A percentile compares a stretch with the other conserved stretches of the same genome.
These are phyloP conservation scores for Neofelis nebulosa DNA, from an alignment of 2,113 vertebrate species.

Conservation along the genomic window DNA sequence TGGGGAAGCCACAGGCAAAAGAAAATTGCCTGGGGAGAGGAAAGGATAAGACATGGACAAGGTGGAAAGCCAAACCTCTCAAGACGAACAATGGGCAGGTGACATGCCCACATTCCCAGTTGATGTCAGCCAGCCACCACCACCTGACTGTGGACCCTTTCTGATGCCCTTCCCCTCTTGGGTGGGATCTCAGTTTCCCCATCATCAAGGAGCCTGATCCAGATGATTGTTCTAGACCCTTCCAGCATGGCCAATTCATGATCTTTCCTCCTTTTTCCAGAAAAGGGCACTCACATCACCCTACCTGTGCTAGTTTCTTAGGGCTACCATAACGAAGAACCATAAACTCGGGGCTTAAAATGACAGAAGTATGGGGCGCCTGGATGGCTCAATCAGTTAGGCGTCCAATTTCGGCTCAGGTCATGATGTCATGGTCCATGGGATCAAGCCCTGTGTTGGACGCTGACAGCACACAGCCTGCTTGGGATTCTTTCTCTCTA, in stretches of 20 bases:
- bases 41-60: neutral
- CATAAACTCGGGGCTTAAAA: neutral
- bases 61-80: neutral
- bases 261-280: neutral
- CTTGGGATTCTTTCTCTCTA: no score
- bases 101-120: neutral
- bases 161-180: neutral
- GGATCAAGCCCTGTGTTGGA: no score
- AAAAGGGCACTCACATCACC: neutral
- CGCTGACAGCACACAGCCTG: no score
- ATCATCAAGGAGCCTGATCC: neutral
- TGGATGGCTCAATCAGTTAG: no score
- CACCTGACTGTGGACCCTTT: accelerated
- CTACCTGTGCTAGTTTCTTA: neutral
- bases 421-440: no score
- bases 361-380: neutral
- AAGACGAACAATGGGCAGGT: neutral
- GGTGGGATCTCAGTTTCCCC: neutral
- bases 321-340: neutral
- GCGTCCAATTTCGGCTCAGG: no score
- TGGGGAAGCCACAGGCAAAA: neutral
- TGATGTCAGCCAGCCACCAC: neutral
- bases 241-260: neutral
- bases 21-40: neutral
- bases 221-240: neutral